phyloP scores from a whole-genome alignment of 2,888 invertebrate genomes.

The Boloria euphrosyne region DNA sequence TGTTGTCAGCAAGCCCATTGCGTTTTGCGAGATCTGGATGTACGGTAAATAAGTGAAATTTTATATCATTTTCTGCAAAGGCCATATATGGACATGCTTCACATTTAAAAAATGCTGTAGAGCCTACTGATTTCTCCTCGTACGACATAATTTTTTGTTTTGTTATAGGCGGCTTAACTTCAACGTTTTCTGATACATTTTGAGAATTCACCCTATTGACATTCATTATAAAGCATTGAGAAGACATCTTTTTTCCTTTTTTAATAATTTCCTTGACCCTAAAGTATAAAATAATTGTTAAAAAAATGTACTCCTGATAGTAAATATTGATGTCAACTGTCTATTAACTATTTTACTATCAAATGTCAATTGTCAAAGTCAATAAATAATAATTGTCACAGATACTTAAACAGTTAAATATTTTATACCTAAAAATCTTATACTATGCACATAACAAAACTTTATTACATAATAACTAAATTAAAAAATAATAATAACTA shows the following conservation, averaged over 20 bases:
- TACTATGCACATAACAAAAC: too few species aligned
- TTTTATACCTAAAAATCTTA: too few species aligned
- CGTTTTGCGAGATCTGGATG: slow-evolving; percentile 77
- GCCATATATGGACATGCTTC: slow-evolving; percentile 81
- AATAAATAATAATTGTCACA: not conserved
- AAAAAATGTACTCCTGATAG: not conserved
- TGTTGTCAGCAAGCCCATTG: slow-evolving; percentile 78
- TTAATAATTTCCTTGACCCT: not conserved
- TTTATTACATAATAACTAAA: too few species aligned
- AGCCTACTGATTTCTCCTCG: slow-evolving; percentile 75
- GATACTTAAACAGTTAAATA: not conserved
- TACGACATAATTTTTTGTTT: slow-evolving; percentile 76
- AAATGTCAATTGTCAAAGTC: slow-evolving; percentile 9
- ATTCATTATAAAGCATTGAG: slow-evolving; percentile 57
- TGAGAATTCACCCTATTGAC: slow-evolving; percentile 49
- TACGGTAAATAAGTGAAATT: slow-evolving; percentile 75
- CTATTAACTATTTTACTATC: too few species aligned
- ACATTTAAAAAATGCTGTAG: slow-evolving; percentile 79
- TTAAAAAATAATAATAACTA: not conserved
- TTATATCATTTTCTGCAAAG: slow-evolving; percentile 77
- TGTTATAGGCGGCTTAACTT: slow-evolving; percentile 50
- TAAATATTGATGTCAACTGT: slow-evolving; percentile 6
- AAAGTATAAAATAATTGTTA: not conserved
- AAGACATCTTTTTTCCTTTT: slow-evolving; percentile 44
- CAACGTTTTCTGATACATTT: slow-evolving; percentile 41